Evolutionary conservation across 92 coral and sea anemone genomes (phyloP).

Genomic region (Parazoanthus swiftii): DNA sequence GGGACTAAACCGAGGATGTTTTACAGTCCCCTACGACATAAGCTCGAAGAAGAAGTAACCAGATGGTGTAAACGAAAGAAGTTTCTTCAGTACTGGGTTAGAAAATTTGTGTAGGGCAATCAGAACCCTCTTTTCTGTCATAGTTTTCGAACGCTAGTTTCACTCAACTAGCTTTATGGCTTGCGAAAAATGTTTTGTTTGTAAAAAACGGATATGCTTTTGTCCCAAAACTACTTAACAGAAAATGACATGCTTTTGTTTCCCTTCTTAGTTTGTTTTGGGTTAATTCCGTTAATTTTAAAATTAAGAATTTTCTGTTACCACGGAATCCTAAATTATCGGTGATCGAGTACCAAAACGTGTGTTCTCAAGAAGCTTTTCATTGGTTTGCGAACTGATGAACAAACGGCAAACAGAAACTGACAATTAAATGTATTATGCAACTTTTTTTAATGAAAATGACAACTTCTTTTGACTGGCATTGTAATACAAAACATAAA

Average conservation of each 20-base stretch:
- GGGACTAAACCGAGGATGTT: too few species aligned
- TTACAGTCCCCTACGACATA: too few species aligned
- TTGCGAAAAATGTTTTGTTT: neutral
- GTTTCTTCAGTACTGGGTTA: too few species aligned
- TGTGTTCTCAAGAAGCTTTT: neutral
- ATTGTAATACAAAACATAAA: neutral
- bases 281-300: neutral
- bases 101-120: neutral
- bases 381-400: neutral
- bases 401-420: neutral
- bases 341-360: neutral
- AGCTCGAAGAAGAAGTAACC: too few species aligned
- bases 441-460: slow-evolving; percentile 12
- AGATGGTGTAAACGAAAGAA: neutral
- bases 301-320: neutral
- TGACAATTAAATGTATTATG: neutral
- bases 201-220: neutral
- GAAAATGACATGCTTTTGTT: neutral
- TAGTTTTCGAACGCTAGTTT: neutral
- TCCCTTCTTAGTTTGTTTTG: neutral
- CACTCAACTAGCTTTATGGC: neutral
- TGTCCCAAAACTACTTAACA: neutral
- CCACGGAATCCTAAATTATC: neutral
- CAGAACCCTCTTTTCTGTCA: neutral
- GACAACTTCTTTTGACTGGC: neutral